Base-by-base conservation (phyloP, 1,140 invertebrate genomes). In the Sminthurinus signatus region DNA sequence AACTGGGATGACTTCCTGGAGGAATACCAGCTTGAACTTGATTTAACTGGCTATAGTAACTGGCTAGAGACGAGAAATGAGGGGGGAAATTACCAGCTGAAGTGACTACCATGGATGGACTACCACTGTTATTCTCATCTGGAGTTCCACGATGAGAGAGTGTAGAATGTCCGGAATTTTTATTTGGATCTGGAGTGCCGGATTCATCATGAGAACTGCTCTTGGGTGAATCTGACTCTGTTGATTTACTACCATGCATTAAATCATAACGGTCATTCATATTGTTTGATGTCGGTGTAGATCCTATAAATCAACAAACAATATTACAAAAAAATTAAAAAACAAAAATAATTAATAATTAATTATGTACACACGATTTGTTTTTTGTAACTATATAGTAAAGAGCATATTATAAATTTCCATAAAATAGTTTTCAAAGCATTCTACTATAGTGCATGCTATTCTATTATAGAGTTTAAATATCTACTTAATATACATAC, bases 141-240 rank as follows among this genome's bases (percentile, higher is more conserved):
- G 64, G 64, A 19, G 69, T 64, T 43, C 61, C 61, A 15, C 65
- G 52, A 29, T 56, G 60, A 57, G 48, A 54, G 15, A 57, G 21
- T n/a, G 51, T 46, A 44, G 54, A 58, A 55, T 60, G 57, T 23
- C 54, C 62, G 29, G 42, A 50, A 15, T 46, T n/a, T 10, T 31
- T 54, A 32, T 65, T 27, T 54, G 66, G 69, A 44, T 71, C 69
- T 32, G 69, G 69, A 17, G 69, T 71, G 19, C 65, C 61, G 28
- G 65, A 64, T 27, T 70, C 69, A 51, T 71, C 69, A 64, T 71
- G 69, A 51, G 69, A 71, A 66, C 63, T 68, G 54, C 69, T 71
- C 64, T 71, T 71, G 48, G 69, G 69, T 29, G 69, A 71, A 52
- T 71, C 69, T 43, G 69, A 71, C 59, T 63, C 69, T 48, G 65